These are phyloP conservation scores for Zaprionus inermis DNA, from an alignment of 1,140 invertebrate species.

Conservation along the genomic window DNA sequence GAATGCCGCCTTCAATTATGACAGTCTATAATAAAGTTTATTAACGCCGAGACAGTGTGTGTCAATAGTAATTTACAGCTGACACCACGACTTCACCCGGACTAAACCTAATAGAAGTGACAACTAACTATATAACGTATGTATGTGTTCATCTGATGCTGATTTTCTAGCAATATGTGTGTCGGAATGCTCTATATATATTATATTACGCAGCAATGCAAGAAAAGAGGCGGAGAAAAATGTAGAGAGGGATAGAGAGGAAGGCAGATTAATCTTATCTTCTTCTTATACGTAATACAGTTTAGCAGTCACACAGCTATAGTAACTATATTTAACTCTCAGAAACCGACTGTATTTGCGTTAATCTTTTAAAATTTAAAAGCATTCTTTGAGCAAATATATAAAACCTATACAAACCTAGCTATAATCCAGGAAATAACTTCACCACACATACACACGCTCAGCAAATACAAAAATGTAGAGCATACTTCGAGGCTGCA, in stretches of 20 bases:
- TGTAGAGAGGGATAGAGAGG: background rate
- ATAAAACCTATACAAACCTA: background rate
- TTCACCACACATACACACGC: background rate
- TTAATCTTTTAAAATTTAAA: too few species aligned
- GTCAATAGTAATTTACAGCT: conserved; percentile 36
- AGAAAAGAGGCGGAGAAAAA: too few species aligned
- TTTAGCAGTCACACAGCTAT: background rate
- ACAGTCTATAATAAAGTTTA: conserved; percentile 46
- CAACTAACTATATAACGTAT: background rate
- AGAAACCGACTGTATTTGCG: too few species aligned
- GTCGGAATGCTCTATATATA: background rate
- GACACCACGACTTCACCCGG: background rate
- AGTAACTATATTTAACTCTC: too few species aligned
- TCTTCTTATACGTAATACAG: background rate
- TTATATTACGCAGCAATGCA: background rate
- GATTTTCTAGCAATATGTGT: background rate
- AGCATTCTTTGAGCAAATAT: background rate
- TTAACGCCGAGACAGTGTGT: conserved; percentile 32
- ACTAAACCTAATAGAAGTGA: conserved; percentile 1
- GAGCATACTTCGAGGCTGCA: conserved; percentile 37
- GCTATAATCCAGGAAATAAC: background rate
- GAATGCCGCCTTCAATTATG: conserved; percentile 49
- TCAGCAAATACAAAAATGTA: background rate
- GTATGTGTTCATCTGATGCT: background rate
- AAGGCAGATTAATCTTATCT: conserved; percentile 8